phyloP scores from a whole-genome alignment of 2,113 vertebrate species.

The Eptesicus fuscus region DNA sequence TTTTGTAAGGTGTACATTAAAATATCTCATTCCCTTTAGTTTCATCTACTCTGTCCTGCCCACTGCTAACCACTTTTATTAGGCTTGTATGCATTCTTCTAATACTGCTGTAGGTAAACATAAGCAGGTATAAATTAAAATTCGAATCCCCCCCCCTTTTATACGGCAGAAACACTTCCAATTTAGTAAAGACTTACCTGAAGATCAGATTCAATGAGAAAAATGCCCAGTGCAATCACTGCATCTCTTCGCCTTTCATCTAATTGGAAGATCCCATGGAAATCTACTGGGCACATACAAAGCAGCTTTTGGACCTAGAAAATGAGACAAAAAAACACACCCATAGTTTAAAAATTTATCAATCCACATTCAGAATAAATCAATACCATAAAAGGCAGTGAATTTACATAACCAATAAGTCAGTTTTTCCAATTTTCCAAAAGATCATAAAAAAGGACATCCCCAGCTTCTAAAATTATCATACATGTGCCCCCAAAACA shows the following conservation, averaged over 20 bases:
- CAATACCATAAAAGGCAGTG: not conserved
- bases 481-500: not conserved
- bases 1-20: not conserved
- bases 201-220: conserved; percentile 94
- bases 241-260: conserved; percentile 96
- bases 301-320: conserved; percentile 93
- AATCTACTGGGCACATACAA: conserved; percentile 97
- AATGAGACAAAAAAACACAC: not conserved
- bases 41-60: not conserved
- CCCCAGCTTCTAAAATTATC: not conserved
- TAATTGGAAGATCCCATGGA: conserved; percentile 92
- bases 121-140: not conserved
- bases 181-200: conserved; percentile 83
- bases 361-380: not conserved
- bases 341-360: not conserved
- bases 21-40: not conserved
- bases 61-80: not conserved
- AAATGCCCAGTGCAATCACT: conserved; percentile 94
- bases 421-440: not conserved
- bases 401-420: not conserved
- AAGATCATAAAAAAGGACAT: not conserved
- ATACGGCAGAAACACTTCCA: not conserved
- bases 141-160: not conserved
- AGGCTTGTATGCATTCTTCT: not conserved
- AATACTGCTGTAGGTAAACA: not conserved